These are phyloP conservation scores for Phymatocera aterrima DNA, from an alignment of 2,888 invertebrate species.

Conservation along the genomic window DNA sequence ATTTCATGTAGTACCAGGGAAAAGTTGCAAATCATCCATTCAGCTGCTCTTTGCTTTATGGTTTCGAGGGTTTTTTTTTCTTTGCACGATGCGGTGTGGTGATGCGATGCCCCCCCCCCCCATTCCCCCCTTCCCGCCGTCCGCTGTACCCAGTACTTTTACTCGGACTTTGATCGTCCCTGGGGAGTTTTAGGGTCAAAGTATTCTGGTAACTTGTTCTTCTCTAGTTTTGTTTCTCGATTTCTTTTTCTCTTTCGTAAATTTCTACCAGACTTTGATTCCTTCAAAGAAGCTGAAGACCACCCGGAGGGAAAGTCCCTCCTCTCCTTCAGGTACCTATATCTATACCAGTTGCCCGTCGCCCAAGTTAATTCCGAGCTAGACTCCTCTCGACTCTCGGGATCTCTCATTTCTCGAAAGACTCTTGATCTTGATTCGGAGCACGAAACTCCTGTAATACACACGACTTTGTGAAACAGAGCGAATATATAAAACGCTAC, in stretches of 20 bases:
- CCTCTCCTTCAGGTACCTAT: neutral
- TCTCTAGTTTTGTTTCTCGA: neutral
- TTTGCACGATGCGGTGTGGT: neutral
- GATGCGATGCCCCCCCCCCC: neutral
- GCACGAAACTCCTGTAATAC: neutral
- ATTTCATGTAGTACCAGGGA: slow-evolving; percentile 9
- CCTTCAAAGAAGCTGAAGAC: slow-evolving; percentile 11
- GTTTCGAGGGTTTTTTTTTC: neutral
- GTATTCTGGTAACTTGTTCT: neutral
- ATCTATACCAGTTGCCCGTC: neutral
- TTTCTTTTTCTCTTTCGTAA: slow-evolving; percentile 5
- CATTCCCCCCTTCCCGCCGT: no score
- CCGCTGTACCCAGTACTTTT: neutral
- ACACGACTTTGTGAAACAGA: neutral
- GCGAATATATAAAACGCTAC: neutral
- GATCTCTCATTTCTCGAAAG: neutral
- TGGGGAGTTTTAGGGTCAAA: slow-evolving; percentile 11
- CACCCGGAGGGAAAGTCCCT: neutral
- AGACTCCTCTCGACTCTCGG: neutral
- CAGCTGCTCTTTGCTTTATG: slow-evolving; percentile 22
- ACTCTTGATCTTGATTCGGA: neutral
- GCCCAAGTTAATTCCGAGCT: slow-evolving; percentile 19
- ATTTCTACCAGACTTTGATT: slow-evolving; percentile 1
- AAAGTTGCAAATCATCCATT: slow-evolving; percentile 30
- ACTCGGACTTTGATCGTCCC: slow-evolving; percentile 31